Base-by-base conservation (phyloP, 2,888 invertebrate genomes). In the Pyralis farinalis region DNA sequence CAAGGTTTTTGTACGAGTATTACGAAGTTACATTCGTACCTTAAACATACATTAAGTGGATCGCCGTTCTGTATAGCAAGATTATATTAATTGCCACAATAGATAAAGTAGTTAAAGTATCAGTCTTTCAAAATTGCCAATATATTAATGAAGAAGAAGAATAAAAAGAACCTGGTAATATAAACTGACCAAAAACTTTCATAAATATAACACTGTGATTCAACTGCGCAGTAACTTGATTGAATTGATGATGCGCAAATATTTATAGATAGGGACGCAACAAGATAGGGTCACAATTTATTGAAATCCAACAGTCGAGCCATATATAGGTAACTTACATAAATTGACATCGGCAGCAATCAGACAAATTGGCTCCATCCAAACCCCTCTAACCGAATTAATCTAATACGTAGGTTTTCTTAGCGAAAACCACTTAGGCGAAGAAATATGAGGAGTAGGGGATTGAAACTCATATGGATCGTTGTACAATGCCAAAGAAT, bases 321-420 rank as follows among this genome's bases (percentile, higher is more conserved):
- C 63, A 70, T 74, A 81, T 74, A 80, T 83, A 83, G 79, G 72
- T 78, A 68, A 68, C 69, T 71, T 75, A 80, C 71, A 79, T 75
- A 79, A 75, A 82, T 81, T 77, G 78, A 79, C 73, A 85, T 77
- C 61, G 79, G 79, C 73, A 78, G 86, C 89, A 90, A 90, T 90
- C 90, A 90, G 89, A 88, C 90, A 90, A 90, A 90, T 90, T 90
- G 90, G 83, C 79, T 88, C 79, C 77, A 67, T 71, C 81, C 72
- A 71, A 73, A 64, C 82, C 87, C 87, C 86, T 82, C 81, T 73
- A 71, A 76, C 77, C 67, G 76, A 85, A 88, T 88, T 88, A 86
- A 87, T 88, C 81, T 76, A 65, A 82, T 78, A 66, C 71, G 81
- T 78, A 82, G 85, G 81, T 84, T 87, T 85, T 84, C 86, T 87